phyloP scores from a whole-genome alignment of 2,888 invertebrate species.

The Nemurella pictetii region DNA sequence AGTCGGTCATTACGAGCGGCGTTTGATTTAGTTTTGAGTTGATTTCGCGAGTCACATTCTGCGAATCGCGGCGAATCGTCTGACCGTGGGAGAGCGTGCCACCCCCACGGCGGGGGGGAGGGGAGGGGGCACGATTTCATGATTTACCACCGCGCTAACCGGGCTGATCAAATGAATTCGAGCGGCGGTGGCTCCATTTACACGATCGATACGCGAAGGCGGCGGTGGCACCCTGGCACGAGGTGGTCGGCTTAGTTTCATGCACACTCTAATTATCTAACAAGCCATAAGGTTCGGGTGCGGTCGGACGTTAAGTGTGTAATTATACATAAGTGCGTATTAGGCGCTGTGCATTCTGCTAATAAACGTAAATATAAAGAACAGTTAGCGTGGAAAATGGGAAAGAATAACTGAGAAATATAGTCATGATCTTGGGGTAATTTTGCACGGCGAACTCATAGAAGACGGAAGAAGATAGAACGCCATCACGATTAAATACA shows the following conservation, averaged over 20 bases:
- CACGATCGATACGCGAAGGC: conserved; percentile 2
- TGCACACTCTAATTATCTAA: neutral
- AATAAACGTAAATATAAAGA: neutral
- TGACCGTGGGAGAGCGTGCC: neutral
- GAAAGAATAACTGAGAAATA: neutral
- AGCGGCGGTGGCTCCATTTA: neutral
- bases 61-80: neutral
- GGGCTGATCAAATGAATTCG: neutral
- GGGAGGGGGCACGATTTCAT: neutral
- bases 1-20: neutral
- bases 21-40: neutral
- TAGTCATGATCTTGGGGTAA: neutral
- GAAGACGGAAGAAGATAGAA: neutral
- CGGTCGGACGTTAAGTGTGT: neutral
- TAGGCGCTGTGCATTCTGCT: neutral
- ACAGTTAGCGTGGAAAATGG: neutral
- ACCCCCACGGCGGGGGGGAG: neutral
- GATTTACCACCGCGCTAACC: neutral
- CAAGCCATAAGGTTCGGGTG: neutral
- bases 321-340: neutral
- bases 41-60: neutral
- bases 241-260: neutral
- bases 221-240: neutral
- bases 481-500: neutral
- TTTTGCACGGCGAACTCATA: neutral